Conservation (phyloP, 2,888 invertebrate species). For the Pristionchus exspectatus region DNA sequence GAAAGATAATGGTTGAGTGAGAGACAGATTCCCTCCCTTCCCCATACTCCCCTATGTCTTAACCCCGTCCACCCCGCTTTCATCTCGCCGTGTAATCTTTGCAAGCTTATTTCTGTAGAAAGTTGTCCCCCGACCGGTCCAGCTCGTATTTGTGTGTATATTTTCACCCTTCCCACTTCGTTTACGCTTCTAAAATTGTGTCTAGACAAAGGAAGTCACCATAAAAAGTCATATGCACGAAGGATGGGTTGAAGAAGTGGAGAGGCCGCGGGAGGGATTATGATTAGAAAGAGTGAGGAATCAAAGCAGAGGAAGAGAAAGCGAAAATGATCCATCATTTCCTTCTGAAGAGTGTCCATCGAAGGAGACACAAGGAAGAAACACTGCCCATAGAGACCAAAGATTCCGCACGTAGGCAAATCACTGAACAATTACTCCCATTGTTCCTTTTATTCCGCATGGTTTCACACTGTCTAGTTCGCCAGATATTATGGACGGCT, state of each 20-base stretch:
- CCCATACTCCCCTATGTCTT: background rate
- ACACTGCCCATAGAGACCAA: background rate
- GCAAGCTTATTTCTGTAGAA: background rate
- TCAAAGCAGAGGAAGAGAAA: conserved; percentile 22
- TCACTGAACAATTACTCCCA: background rate
- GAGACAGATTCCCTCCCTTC: background rate
- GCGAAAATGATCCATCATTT: conserved; percentile 45
- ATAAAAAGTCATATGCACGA: conserved; percentile 14
- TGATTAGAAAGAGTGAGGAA: conserved; percentile 50
- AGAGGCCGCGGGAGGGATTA: conserved; percentile 40
- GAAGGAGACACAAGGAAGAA: background rate
- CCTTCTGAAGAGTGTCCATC: conserved; percentile 3
- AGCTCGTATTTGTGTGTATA: conserved; percentile 13
- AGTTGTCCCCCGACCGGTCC: background rate
- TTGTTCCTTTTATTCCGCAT: too few species aligned
- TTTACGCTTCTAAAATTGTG: background rate
- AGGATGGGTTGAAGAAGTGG: background rate
- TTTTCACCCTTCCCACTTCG: background rate
- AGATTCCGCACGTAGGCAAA: background rate
- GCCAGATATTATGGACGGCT: too few species aligned
- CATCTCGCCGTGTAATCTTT: conserved; percentile 19
- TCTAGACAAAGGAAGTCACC: background rate
- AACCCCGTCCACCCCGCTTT: background rate
- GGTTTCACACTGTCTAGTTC: too few species aligned
- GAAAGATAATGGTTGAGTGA: background rate